Conservation (phyloP, 2,113 vertebrate species). For the Bagarius yarrelli region DNA sequence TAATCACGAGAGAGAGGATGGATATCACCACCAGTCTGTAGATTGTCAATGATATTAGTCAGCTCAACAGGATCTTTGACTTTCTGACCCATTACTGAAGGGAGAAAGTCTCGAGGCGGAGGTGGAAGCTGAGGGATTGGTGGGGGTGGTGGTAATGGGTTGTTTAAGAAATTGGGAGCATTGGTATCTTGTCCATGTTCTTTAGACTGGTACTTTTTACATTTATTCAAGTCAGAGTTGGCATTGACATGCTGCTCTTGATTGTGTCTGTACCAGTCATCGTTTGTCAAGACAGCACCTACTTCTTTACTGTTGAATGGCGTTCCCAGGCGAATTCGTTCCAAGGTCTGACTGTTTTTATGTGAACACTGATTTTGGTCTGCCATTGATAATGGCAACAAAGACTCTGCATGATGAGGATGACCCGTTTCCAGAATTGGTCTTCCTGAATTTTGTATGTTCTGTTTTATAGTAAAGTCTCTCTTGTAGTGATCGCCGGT, state of each 20-base stretch:
- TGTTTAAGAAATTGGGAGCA: conserved; percentile 53
- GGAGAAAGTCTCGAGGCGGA: conserved; percentile 56
- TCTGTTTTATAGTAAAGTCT: conserved; percentile 14
- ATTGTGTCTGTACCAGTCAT: conserved; percentile 63
- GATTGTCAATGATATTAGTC: not conserved
- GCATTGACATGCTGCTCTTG: conserved; percentile 32
- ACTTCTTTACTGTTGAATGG: not conserved
- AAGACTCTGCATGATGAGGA: conserved; percentile 12
- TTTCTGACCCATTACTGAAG: not conserved
- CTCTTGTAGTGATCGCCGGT: conserved; percentile 10
- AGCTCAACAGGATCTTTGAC: conserved; percentile 39
- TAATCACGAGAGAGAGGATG: conserved; percentile 18
- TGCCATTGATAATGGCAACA: conserved; percentile 16
- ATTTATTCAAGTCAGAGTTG: conserved; percentile 39
- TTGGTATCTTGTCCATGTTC: conserved; percentile 37
- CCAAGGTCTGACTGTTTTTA: conserved; percentile 58
- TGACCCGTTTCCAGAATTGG: conserved; percentile 12
- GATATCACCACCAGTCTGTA: not conserved
- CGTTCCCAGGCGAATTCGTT: conserved; percentile 68
- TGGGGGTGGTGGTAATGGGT: conserved; percentile 55
- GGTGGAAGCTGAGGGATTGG: conserved; percentile 67
- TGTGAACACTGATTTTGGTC: conserved; percentile 9
- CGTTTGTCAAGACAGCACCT: conserved; percentile 33
- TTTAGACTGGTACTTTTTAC: conserved; percentile 1
- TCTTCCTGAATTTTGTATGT: not conserved